Conservation (phyloP, 2,797 vertebrate genomes). For the Menidia menidia region DNA sequence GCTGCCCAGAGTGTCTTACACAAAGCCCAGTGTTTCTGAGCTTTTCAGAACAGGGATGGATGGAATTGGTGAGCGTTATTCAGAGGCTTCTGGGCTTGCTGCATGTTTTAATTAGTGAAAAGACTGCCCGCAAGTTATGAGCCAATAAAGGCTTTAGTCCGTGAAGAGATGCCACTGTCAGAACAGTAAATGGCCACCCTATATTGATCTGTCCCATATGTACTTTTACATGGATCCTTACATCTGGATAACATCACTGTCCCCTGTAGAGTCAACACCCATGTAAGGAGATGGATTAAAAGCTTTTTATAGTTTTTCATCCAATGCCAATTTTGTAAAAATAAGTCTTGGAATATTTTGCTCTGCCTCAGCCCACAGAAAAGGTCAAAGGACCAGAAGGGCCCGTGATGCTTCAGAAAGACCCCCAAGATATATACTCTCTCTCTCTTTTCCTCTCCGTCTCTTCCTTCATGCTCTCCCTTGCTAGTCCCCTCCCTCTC, state of each 20-base stretch:
- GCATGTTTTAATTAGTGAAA: constrained; percentile 44
- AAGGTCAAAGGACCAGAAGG: constrained; percentile 77
- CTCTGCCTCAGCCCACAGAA: constrained; percentile 60
- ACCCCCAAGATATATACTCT: constrained; percentile 64
- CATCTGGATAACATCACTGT: not conserved
- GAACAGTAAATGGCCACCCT: constrained; percentile 25
- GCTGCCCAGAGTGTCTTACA: not conserved
- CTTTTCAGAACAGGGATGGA: constrained; percentile 1
- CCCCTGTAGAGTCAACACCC: not conserved
- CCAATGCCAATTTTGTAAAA: constrained; percentile 47
- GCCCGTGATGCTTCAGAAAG: constrained; percentile 73
- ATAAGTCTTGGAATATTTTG: constrained; percentile 56
- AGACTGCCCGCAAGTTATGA: constrained; percentile 37
- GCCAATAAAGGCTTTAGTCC: constrained; percentile 45
- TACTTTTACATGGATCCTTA: constrained; percentile 35
- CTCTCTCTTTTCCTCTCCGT: constrained; percentile 30
- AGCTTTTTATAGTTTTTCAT: constrained; percentile 14
- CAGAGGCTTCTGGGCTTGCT: not conserved
- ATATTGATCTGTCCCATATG: constrained; percentile 46
- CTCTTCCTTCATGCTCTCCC: constrained; percentile 32
- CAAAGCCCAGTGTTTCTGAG: not conserved
- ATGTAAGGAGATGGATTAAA: constrained; percentile 9
- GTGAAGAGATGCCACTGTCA: constrained; percentile 34
- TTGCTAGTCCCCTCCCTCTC: constrained; percentile 50
- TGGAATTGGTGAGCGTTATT: constrained; percentile 11